phyloP scores from a whole-genome alignment of 2,888 invertebrate species.

The Coelinius sp. region DNA sequence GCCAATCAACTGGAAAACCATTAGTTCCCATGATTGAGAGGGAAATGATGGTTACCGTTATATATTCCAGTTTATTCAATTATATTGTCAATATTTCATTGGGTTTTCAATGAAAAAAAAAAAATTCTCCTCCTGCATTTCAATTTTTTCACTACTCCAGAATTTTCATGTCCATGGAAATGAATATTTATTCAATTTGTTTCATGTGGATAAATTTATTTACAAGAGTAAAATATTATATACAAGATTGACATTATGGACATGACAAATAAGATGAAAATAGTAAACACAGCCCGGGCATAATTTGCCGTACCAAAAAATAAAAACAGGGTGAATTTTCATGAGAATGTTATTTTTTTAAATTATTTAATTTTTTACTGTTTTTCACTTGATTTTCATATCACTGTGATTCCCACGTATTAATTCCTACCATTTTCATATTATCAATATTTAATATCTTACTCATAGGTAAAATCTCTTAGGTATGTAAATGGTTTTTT shows the following conservation, averaged over 20 bases:
- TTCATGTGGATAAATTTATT: slow-evolving; percentile 68
- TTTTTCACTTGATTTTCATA: not conserved
- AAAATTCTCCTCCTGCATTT: too few relatives aligned
- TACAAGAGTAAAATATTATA: slow-evolving; percentile 71
- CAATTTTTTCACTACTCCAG: too few relatives aligned
- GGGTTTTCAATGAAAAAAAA: slow-evolving; percentile 1
- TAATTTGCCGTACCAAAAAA: slow-evolving; percentile 15
- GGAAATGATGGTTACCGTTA: not conserved
- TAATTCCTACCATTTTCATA: slow-evolving; percentile 25
- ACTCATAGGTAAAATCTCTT: slow-evolving; percentile 28
- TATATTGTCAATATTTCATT: too few relatives aligned
- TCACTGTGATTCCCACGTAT: slow-evolving; percentile 23
- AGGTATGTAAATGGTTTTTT: slow-evolving; percentile 43
- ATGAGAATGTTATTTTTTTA: slow-evolving; percentile 2
- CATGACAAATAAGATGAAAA: slow-evolving; percentile 41
- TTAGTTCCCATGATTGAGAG: not conserved
- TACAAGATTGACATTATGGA: slow-evolving; percentile 64
- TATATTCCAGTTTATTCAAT: not conserved
- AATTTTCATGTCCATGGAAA: too few relatives aligned
- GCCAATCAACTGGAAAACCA: not conserved
- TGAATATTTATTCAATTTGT: slow-evolving; percentile 15
- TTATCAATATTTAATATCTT: slow-evolving; percentile 21
- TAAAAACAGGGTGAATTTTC: slow-evolving; percentile 3
- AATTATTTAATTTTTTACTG: slow-evolving; percentile 4
- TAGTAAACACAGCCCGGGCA: slow-evolving; percentile 44